A percentile compares a stretch with the other conserved stretches of the same genome.
These are phyloP conservation scores for Neodiprion pinetum DNA, from an alignment of 1,140 invertebrate species.

Conservation along the genomic window DNA sequence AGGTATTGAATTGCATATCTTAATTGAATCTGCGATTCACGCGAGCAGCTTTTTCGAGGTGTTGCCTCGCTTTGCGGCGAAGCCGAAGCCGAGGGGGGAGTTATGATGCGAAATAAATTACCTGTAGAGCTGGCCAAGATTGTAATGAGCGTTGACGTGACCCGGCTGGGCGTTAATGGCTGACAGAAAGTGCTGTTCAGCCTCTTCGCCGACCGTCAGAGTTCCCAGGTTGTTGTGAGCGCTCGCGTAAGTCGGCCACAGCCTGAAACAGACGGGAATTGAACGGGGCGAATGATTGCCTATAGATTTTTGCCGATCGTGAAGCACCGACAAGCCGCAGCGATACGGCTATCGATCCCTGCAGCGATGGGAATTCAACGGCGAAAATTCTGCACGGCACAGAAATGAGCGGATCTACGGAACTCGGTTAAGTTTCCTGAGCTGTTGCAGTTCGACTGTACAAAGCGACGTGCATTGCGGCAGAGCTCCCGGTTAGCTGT, in stretches of 20 bases:
- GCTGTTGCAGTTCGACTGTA: too few relatives aligned
- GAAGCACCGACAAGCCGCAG: not conserved
- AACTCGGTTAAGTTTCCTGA: not conserved
- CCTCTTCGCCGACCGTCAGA: constrained; percentile 71
- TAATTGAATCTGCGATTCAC: too few relatives aligned
- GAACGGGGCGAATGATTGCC: not conserved
- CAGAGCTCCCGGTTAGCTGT: not conserved
- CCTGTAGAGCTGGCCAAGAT: constrained; percentile 85
- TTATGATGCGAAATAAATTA: constrained; percentile 54
- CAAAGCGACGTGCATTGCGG: not conserved
- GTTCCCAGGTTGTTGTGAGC: constrained; percentile 91
- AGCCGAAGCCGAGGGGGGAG: too few relatives aligned
- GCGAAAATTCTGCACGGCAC: not conserved
- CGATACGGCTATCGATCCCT: not conserved
- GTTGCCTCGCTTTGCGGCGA: too few relatives aligned
- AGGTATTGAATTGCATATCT: too few relatives aligned
- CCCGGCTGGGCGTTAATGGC: constrained; percentile 77
- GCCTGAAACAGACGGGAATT: constrained; percentile 61
- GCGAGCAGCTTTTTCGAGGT: too few relatives aligned
- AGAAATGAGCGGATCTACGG: not conserved
- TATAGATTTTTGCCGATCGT: not conserved
- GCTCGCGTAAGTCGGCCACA: constrained; percentile 87
- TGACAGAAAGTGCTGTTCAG: constrained; percentile 78
- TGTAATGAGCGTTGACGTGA: constrained; percentile 87
- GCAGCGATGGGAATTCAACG: not conserved